Conservation (phyloP, 2,113 vertebrate genomes). For the Xiphorhynchus elegans region DNA sequence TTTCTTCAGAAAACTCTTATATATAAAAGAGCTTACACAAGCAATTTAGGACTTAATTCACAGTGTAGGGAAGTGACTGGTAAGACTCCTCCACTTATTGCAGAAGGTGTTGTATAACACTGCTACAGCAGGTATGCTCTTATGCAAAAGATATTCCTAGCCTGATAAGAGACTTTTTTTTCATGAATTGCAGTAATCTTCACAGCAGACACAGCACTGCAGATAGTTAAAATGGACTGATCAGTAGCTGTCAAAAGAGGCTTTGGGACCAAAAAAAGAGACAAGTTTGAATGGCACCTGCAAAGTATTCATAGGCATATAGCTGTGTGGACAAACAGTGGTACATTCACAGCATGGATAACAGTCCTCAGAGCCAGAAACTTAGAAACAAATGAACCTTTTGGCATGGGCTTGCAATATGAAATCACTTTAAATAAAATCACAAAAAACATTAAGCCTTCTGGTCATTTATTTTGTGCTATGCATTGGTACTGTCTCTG, state of each 20-base stretch:
- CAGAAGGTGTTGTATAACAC: not conserved
- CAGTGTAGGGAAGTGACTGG: not conserved
- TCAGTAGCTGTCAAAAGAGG: not conserved
- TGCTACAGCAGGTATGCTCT: slow-evolving; percentile 1
- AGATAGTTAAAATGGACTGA: not conserved
- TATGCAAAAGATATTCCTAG: slow-evolving; percentile 7
- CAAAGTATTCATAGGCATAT: not conserved
- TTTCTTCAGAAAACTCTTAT: not conserved
- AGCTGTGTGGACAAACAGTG: slow-evolving; percentile 6
- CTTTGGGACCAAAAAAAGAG: not conserved
- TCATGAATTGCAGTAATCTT: not conserved
- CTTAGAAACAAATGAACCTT: slow-evolving; percentile 20
- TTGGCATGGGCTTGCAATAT: not conserved
- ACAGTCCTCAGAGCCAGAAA: slow-evolving; percentile 11
- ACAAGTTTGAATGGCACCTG: slow-evolving; percentile 1
- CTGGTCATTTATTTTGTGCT: slow-evolving; percentile 29
- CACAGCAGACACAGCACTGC: not conserved
- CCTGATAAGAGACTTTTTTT: not conserved
- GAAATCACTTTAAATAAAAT: slow-evolving; percentile 31
- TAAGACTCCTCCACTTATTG: not conserved
- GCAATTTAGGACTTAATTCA: not conserved
- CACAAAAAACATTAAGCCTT: slow-evolving; percentile 17
- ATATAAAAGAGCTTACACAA: not conserved
- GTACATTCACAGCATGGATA: not conserved
- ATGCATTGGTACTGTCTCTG: not conserved